A percentile compares a stretch with the other conserved stretches of the same genome.
Evolutionary conservation across 1,140 invertebrate genomes (phyloP).

Genomic region (Asobara japonica): DNA sequence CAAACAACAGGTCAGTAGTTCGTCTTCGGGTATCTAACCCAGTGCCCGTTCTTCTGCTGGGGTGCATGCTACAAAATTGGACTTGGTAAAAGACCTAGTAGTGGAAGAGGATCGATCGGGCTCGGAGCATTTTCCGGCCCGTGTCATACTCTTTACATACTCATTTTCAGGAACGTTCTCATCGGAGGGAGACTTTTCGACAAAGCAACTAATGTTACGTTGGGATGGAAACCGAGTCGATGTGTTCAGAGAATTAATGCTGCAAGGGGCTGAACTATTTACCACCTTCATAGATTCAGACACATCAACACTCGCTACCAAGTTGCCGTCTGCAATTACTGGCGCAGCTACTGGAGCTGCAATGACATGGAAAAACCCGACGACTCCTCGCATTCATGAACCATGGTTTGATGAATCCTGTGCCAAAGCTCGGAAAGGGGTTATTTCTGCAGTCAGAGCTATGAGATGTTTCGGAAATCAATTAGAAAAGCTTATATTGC

Average conservation of each 20-base stretch:
- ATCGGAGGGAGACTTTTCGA: neutral
- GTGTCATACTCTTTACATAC: neutral
- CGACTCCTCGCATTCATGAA: neutral
- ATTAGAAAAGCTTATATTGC: neutral
- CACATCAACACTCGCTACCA: neutral
- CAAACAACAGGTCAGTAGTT: no score
- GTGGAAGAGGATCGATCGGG: neutral
- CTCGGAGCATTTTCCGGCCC: slow-evolving; percentile 19
- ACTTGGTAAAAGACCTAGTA: slow-evolving; percentile 1
- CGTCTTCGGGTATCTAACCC: no score
- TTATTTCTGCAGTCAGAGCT: neutral
- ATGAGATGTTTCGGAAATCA: neutral
- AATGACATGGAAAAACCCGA: neutral
- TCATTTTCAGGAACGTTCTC: neutral
- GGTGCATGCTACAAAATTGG: neutral
- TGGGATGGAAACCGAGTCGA: neutral
- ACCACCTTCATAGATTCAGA: no score
- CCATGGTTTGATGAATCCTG: neutral
- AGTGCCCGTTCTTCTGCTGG: no score
- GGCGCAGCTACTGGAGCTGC: neutral
- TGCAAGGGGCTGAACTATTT: no score
- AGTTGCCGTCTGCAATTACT: neutral
- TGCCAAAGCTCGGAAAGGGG: neutral
- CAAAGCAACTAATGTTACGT: neutral
- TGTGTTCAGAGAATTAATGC: neutral